Conservation (phyloP, 2,888 invertebrate genomes). For the Entomobrya multifasciata region DNA sequence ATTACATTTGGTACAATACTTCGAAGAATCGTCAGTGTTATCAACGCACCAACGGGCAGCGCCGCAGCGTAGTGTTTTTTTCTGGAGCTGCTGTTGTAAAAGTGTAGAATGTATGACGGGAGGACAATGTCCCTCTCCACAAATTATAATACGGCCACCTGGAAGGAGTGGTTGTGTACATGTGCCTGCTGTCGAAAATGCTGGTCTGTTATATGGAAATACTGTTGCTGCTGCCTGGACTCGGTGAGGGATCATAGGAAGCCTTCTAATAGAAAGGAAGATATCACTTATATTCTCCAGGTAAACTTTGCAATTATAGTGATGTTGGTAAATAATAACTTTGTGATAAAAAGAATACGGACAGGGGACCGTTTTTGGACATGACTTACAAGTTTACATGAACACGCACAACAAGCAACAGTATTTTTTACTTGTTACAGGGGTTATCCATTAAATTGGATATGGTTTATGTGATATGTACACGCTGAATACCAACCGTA, state of each 20-base stretch:
- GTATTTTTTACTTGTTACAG: too few species aligned
- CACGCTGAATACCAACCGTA: not conserved
- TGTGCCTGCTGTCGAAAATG: constrained; percentile 74
- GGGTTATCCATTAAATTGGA: not conserved
- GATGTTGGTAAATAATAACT: too few species aligned
- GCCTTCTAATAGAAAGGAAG: constrained; percentile 73
- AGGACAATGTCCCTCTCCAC: constrained; percentile 42
- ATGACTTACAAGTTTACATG: too few species aligned
- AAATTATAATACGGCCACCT: constrained; percentile 41
- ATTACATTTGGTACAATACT: not conserved
- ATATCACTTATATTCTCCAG: constrained; percentile 76
- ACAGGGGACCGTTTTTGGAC: too few species aligned
- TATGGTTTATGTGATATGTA: not conserved
- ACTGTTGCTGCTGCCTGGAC: constrained; percentile 72
- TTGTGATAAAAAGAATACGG: not conserved
- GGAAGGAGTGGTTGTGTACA: constrained; percentile 71
- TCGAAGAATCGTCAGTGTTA: too few species aligned
- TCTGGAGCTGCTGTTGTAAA: too few species aligned
- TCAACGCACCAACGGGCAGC: too few species aligned
- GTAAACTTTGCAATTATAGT: too few species aligned
- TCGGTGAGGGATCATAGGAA: constrained; percentile 46
- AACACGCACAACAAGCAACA: too few species aligned
- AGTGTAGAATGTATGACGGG: constrained; percentile 65
- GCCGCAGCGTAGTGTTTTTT: too few species aligned
- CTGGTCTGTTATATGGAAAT: constrained; percentile 70